Conservation (phyloP, 2,797 vertebrate species). For the Ctenochaetus hawaiiensis region DNA sequence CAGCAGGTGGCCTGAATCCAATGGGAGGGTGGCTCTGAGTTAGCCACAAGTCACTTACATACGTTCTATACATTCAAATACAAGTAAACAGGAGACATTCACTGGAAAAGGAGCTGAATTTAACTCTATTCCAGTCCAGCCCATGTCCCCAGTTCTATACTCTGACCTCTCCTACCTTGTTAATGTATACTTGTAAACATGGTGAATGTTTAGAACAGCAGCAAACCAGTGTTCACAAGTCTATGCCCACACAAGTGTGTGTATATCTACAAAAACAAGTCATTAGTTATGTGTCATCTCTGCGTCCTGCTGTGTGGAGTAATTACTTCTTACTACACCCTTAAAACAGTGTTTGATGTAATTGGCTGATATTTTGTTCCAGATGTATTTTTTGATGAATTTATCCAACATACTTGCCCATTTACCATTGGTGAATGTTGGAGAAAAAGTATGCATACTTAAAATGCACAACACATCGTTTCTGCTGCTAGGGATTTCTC, state of each 20-base stretch:
- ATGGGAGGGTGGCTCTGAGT: neutral
- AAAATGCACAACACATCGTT: no score
- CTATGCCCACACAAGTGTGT: neutral
- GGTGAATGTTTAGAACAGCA: neutral
- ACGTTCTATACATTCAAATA: neutral
- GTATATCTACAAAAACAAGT: conserved; percentile 27
- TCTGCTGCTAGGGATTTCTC: no score
- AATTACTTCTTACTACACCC: conserved; percentile 9
- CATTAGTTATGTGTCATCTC: conserved; percentile 40
- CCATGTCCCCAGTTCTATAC: conserved; percentile 10
- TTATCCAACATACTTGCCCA: conserved; percentile 6
- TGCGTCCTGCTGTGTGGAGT: conserved; percentile 9
- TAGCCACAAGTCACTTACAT: neutral
- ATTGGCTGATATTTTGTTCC: conserved; percentile 28
- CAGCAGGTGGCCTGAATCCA: conserved; percentile 18
- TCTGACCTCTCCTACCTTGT: conserved; percentile 40
- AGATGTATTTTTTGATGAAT: conserved; percentile 40
- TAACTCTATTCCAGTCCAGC: conserved; percentile 1
- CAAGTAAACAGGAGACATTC: neutral
- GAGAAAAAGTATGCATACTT: conserved; percentile 2
- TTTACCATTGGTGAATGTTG: conserved; percentile 13
- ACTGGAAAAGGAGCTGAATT: neutral
- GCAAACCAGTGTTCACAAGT: conserved; percentile 13
- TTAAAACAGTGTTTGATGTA: neutral
- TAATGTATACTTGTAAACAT: conserved; percentile 13